A percentile compares a stretch with the other conserved stretches of the same genome.
phyloP scores from a whole-genome alignment of 2,113 vertebrate genomes.

The Tor tambroides region DNA sequence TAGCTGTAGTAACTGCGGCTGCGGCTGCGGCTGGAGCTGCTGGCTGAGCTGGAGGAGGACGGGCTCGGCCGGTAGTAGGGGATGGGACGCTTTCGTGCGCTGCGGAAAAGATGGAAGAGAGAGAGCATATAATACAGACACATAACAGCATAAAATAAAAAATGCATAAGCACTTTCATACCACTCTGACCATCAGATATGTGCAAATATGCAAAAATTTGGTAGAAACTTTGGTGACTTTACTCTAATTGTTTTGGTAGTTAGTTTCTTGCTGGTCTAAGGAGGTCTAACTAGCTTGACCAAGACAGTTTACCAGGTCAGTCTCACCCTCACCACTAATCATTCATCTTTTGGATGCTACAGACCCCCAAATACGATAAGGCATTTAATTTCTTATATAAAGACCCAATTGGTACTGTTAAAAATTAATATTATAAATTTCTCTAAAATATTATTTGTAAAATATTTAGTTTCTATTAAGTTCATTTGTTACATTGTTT shows the following conservation, averaged over 20 bases:
- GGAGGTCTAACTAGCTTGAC: neutral
- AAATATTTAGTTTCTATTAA: too few relatives aligned
- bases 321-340: too few relatives aligned
- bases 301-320: neutral
- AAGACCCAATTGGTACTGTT: too few relatives aligned
- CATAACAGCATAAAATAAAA: neutral
- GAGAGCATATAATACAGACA: neutral
- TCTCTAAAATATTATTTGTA: too few relatives aligned
- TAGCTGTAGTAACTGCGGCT: constrained; percentile 79
- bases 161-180: neutral
- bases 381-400: too few relatives aligned
- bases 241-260: neutral
- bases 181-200: constrained; percentile 30
- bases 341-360: too few relatives aligned
- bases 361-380: too few relatives aligned
- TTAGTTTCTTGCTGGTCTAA: neutral
- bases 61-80: constrained; percentile 97
- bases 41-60: constrained; percentile 89
- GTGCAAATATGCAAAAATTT: too few relatives aligned
- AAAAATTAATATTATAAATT: too few relatives aligned
- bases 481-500: too few relatives aligned
- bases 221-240: too few relatives aligned
- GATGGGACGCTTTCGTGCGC: constrained; percentile 94
- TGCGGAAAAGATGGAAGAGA: constrained; percentile 61
- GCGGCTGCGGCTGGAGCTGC: constrained; percentile 84